These are phyloP conservation scores for Apocheima hispidaria DNA, from an alignment of 2,888 invertebrate genomes.

Conservation along the genomic window DNA sequence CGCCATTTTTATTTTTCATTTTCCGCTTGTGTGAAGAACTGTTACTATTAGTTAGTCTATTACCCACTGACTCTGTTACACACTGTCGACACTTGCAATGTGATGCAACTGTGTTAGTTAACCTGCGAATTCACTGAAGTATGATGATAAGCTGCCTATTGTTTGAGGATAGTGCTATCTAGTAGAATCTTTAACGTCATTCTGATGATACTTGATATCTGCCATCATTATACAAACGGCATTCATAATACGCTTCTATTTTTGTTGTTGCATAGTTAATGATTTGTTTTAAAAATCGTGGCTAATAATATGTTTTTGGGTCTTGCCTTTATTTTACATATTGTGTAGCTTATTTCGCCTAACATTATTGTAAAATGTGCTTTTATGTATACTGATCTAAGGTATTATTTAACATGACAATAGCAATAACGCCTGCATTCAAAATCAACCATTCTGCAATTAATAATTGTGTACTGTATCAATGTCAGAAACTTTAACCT, in stretches of 20 bases:
- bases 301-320: too few relatives aligned
- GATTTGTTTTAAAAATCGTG: too few relatives aligned
- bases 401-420: too few relatives aligned
- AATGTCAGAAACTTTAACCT: constrained; percentile 18
- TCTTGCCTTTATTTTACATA: too few relatives aligned
- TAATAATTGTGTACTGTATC: constrained; percentile 3
- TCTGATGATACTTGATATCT: constrained; percentile 1
- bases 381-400: too few relatives aligned
- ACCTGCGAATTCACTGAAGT: constrained; percentile 23
- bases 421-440: constrained; percentile 4
- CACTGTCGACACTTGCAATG: constrained; percentile 16
- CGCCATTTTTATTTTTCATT: constrained; percentile 27
- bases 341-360: too few relatives aligned
- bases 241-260: background rate
- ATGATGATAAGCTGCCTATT: constrained; percentile 21
- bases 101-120: constrained; percentile 28
- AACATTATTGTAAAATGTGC: too few relatives aligned
- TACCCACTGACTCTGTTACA: constrained; percentile 30
- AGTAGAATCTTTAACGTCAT: too few relatives aligned
- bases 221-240: background rate
- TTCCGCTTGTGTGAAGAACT: constrained; percentile 31
- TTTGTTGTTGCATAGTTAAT: background rate
- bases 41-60: too few relatives aligned
- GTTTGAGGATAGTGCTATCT: constrained; percentile 12
- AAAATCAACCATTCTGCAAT: background rate